Percentiles rank a stretch among this genome's conserved stretches.
phyloP scores from a whole-genome alignment of 2,113 vertebrate genomes.

The Callithrix jacchus region DNA sequence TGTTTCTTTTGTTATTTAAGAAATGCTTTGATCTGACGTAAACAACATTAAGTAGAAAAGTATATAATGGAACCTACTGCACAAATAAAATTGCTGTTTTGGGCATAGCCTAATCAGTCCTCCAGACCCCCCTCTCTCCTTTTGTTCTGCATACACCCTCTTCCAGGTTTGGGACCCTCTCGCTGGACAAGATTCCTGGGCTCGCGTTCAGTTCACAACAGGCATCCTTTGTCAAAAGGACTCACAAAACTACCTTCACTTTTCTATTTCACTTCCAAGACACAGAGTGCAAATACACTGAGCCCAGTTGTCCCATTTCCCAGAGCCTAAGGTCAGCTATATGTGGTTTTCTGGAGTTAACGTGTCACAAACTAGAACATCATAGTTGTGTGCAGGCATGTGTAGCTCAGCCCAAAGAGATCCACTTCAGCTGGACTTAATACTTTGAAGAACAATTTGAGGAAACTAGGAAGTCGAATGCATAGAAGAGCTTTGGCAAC shows the following conservation, averaged over 20 bases:
- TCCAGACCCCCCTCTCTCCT: too few relatives aligned
- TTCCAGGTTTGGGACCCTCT: too few relatives aligned
- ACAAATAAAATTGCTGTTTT: too few relatives aligned
- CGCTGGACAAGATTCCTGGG: too few relatives aligned
- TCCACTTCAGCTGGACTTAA: neutral
- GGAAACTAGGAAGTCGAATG: neutral
- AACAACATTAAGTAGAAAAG: too few relatives aligned
- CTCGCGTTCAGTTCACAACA: too few relatives aligned
- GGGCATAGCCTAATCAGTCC: too few relatives aligned
- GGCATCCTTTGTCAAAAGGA: neutral
- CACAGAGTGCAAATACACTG: neutral
- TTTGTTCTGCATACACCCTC: too few relatives aligned
- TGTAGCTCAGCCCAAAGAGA: slow-evolving; percentile 4
- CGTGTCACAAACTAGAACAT: slow-evolving; percentile 45
- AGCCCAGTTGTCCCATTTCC: neutral
- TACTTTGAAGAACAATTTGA: slow-evolving; percentile 30
- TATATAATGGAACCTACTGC: too few relatives aligned
- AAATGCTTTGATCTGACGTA: too few relatives aligned
- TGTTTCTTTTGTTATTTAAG: too few relatives aligned
- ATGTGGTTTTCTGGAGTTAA: slow-evolving; percentile 20
- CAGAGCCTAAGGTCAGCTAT: slow-evolving; percentile 37
- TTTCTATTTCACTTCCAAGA: neutral
- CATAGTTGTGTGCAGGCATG: slow-evolving; percentile 26
- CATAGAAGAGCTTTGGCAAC: neutral
- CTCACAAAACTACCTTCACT: neutral